Percentiles rank a stretch among this genome's conserved stretches.
Conservation (phyloP, 1,140 invertebrate genomes). For the Magallana angulata region DNA sequence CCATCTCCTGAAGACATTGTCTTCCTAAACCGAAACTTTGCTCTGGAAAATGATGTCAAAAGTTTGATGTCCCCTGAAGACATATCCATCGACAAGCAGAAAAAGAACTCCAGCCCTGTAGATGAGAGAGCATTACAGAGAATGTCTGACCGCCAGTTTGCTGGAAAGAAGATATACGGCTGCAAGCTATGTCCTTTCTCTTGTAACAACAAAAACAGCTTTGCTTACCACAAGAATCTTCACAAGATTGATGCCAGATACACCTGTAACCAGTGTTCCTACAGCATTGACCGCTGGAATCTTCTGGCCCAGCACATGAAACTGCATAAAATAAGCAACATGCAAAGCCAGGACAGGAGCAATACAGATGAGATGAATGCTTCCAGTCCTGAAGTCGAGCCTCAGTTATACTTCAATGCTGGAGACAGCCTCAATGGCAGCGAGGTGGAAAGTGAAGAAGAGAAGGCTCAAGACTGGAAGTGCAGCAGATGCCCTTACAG, state of each 20-base stretch:
- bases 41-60: slow-evolving; percentile 62
- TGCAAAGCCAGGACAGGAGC: neutral
- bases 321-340: slow-evolving; percentile 62
- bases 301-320: slow-evolving; percentile 71
- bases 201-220: slow-evolving; percentile 71
- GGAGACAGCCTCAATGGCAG: slow-evolving; percentile 49
- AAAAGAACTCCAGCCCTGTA: slow-evolving; percentile 11
- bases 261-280: slow-evolving; percentile 73
- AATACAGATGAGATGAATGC: slow-evolving; percentile 44
- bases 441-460: slow-evolving; percentile 61
- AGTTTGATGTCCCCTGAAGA: neutral
- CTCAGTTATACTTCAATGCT: slow-evolving; percentile 63
- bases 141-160: slow-evolving; percentile 30
- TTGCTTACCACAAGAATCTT: slow-evolving; percentile 71
- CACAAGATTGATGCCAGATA: slow-evolving; percentile 71
- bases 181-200: slow-evolving; percentile 75
- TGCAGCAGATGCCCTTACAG: slow-evolving; percentile 74
- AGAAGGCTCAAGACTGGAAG: slow-evolving; percentile 60
- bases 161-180: slow-evolving; percentile 64
- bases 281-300: slow-evolving; percentile 68
- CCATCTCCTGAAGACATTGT: slow-evolving; percentile 68
- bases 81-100: slow-evolving; percentile 52
- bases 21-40: slow-evolving; percentile 72
- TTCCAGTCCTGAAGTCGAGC: slow-evolving; percentile 57
- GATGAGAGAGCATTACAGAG: slow-evolving; percentile 41